Evolutionary conservation across 2,797 vertebrate genomes (phyloP), one percentile per base, ranked within the genome.

Genomic region (Ctenopoma multispine): DNA sequence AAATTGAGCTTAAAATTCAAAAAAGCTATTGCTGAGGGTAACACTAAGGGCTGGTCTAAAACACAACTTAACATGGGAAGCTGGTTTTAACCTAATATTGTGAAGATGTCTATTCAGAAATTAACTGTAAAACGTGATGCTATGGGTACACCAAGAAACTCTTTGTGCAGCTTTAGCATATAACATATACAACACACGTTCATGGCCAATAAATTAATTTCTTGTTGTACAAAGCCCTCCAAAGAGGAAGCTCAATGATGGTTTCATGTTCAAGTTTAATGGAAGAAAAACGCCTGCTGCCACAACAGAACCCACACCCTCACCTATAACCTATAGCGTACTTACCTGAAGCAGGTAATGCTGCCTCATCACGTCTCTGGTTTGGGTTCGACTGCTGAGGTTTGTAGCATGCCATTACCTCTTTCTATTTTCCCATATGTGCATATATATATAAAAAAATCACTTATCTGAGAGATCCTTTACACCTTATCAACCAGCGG

Each of bases 221-320:
- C 8, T 75, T 54, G 54, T 27, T 56, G 29, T 3, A 27, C 15
- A 21, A 15, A 47, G 49, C 41, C 58, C 71, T 20, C 21, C 31
- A 43, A 10, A 57, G 14, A 57, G 12, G 27, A 63, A 61, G 44
- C 15, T 3, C 3, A n/a, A 6, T 3, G 44, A 62, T 61, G 23
- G 41, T 69, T 75, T 78, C 40, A 24, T 64, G 73, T 75, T 54
- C 66, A 58, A 50, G 12, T 78, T 80, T 63, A 69, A 77, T 73
- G 62, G 49, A 60, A 36, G 21, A 58, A 62, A 64, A 56, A 47
- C 34, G 56, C 48, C 31, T 34, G 59, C 47, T 36, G 59, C 49
- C 46, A 40, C 46, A 60, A 20, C 24, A 40, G 23, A 57, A 54
- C 61, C 66, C 51, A 46, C 58, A 34, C 47, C 65, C 47, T 50